Evolutionary conservation across 2,888 invertebrate species (phyloP), one percentile per base, ranked within the genome.

Genomic region (Liodrosophila aerea): DNA sequence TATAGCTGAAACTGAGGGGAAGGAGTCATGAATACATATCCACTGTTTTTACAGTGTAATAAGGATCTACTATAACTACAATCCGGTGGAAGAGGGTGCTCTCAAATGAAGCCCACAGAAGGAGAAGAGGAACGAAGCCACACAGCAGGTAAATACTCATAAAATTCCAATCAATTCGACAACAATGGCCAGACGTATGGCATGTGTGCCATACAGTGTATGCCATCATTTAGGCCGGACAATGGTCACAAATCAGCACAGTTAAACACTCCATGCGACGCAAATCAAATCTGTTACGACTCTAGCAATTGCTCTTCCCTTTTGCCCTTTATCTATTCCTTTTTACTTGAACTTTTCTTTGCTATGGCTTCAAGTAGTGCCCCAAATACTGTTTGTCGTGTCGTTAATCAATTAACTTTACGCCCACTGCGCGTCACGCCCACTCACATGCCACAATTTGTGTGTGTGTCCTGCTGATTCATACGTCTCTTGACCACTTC

Each of bases 401-500:
- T 61, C 77, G 67, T 81, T 83, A 83, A 81, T 85, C 86, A 82
- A 82, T 81, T 76, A 85, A 82, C 86, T 82, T 83, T 64, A 68
- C 65, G 68, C 75, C 74, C 75, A 56, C 34, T n/a, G 12, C 46
- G 27, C 51, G 59, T 63, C 46, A 75, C 78, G 85, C 78, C 77
- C 54, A 50, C 51, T 60, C 49, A 59, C 50, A 45, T 34, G 61
- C 52, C 52, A 40, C 43, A 22, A 22, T 22, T 22, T 22, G 22
- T 22, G 22, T 58, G 34, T 45, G 43, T 52, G 52, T 61, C 54
- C 29, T 11, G 13, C 29, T 71, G 76, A 71, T 70, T 70, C 64
- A 66, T 60, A 63, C 58, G 57, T 59, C 68, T 31, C 64, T 70
- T 87, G 87, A 88, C 87, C 87, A 87, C 87, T 87, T 87, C 87